These are phyloP conservation scores for Hydractinia echinata DNA, from an alignment of 30 jellyfish, hydroid and myxozoan genomes.

Conservation along the genomic window DNA sequence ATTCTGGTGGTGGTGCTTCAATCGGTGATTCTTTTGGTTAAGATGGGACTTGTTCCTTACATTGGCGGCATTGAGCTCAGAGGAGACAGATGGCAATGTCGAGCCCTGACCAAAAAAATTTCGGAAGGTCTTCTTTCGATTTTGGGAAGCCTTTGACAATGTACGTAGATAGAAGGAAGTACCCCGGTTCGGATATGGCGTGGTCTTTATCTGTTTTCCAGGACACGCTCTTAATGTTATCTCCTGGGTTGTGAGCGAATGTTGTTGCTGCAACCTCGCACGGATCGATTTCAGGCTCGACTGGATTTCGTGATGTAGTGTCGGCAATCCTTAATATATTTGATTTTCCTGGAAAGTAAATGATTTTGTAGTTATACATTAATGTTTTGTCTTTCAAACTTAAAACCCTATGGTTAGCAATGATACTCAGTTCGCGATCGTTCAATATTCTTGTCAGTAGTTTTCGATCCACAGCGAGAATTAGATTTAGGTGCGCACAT, in stretches of 20 bases:
- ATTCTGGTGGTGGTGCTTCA: slow-evolving; percentile 26
- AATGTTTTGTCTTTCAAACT: slow-evolving; percentile 30
- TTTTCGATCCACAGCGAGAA: slow-evolving; percentile 21
- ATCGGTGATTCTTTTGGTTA: slow-evolving; percentile 34
- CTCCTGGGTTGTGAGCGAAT: too few relatives aligned
- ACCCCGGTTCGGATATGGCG: too few relatives aligned
- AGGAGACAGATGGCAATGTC: slow-evolving; percentile 35
- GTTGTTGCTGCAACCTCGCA: too few relatives aligned
- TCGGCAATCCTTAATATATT: too few relatives aligned
- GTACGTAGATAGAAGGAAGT: not conserved
- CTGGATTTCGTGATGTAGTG: slow-evolving; percentile 24
- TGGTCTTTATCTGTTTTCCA: too few relatives aligned
- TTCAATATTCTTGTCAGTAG: slow-evolving; percentile 36
- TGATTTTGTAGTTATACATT: slow-evolving; percentile 29
- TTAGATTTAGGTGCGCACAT: slow-evolving; percentile 33
- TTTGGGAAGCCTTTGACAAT: slow-evolving; percentile 23
- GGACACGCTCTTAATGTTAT: too few relatives aligned
- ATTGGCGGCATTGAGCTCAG: slow-evolving; percentile 36
- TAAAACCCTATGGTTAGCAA: slow-evolving; percentile 34
- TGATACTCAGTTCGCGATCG: slow-evolving; percentile 28
- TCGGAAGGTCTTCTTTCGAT: slow-evolving; percentile 11
- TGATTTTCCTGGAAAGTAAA: slow-evolving; percentile 35
- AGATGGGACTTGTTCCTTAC: slow-evolving; percentile 40
- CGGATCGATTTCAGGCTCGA: not conserved
- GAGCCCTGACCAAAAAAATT: slow-evolving; percentile 54